These are phyloP conservation scores for Halcyon chelicuti DNA, from an alignment of 2,797 vertebrate species.

Conservation along the genomic window DNA sequence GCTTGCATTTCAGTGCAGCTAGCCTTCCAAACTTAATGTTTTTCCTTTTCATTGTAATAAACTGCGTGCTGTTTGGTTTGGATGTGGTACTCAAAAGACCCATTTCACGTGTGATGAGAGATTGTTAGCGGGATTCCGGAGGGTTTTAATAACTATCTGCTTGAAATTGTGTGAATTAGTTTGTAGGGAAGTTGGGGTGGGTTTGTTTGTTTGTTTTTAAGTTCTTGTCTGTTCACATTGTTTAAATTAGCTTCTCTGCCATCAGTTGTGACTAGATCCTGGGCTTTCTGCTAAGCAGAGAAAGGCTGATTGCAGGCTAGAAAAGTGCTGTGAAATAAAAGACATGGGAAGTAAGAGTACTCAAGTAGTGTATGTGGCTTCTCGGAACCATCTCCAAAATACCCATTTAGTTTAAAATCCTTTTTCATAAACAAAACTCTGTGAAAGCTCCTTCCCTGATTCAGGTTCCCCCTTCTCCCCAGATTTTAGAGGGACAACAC, in stretches of 20 bases:
- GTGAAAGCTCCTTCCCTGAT: background rate
- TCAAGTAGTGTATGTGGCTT: background rate
- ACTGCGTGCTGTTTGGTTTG: slow-evolving; percentile 12
- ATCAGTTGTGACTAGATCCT: background rate
- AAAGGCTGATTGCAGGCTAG: background rate
- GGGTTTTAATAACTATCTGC: slow-evolving; percentile 48
- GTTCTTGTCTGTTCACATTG: background rate
- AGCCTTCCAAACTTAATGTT: background rate
- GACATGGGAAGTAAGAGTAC: background rate
- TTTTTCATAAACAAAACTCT: background rate
- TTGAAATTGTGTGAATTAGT: background rate
- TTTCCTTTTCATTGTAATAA: background rate
- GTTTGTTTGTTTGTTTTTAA: background rate
- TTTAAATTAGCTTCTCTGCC: slow-evolving; percentile 26
- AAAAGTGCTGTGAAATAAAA: background rate
- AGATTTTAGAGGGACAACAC: background rate
- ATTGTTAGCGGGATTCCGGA: background rate
- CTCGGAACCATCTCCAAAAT: background rate
- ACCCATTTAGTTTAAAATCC: background rate
- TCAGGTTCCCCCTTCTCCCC: background rate
- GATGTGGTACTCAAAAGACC: slow-evolving; percentile 21
- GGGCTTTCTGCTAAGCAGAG: background rate
- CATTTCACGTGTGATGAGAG: background rate
- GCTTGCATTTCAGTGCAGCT: slow-evolving; percentile 32
- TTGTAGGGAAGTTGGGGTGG: background rate